Conservation (phyloP, 2,888 invertebrate species). For the Drosophila nr. medialis region DNA sequence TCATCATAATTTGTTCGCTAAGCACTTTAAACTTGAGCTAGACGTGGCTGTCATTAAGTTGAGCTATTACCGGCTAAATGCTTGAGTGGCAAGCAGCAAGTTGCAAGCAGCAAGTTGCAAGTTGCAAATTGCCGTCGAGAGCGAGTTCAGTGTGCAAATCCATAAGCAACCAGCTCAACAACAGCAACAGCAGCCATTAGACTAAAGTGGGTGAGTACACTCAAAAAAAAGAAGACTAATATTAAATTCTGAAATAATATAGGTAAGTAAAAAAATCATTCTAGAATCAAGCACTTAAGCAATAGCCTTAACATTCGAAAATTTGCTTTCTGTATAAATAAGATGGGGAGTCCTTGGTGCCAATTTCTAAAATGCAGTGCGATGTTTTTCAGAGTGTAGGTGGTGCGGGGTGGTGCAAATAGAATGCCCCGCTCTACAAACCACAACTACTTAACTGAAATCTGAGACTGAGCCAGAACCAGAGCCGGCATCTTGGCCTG, state of each 20-base stretch:
- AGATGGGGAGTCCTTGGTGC: too few relatives aligned
- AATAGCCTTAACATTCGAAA: too few relatives aligned
- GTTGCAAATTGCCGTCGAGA: slow-evolving; percentile 47
- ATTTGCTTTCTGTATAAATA: too few relatives aligned
- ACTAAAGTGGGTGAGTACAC: not conserved
- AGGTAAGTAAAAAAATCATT: too few relatives aligned
- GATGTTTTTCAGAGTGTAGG: not conserved
- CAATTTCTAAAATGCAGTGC: too few relatives aligned
- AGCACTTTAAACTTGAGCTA: slow-evolving; percentile 5
- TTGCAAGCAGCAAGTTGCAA: slow-evolving; percentile 33
- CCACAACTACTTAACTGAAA: slow-evolving; percentile 14
- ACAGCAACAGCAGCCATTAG: slow-evolving; percentile 64
- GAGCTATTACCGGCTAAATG: slow-evolving; percentile 50
- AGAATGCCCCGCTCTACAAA: not conserved
- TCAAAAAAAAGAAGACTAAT: not conserved
- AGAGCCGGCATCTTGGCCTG: slow-evolving; percentile 49
- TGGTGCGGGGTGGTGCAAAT: not conserved
- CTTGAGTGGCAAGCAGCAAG: slow-evolving; percentile 19
- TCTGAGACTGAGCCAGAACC: slow-evolving; percentile 2
- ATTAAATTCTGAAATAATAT: too few relatives aligned
- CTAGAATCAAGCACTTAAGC: too few relatives aligned
- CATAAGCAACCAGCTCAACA: slow-evolving; percentile 45
- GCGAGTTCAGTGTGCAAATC: slow-evolving; percentile 43
- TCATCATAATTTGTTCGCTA: slow-evolving; percentile 22
- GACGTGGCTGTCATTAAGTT: slow-evolving; percentile 41